Evolutionary conservation across 2,797 vertebrate genomes (phyloP), one percentile per base, ranked within the genome.

Genomic region (Natrix natrix): DNA sequence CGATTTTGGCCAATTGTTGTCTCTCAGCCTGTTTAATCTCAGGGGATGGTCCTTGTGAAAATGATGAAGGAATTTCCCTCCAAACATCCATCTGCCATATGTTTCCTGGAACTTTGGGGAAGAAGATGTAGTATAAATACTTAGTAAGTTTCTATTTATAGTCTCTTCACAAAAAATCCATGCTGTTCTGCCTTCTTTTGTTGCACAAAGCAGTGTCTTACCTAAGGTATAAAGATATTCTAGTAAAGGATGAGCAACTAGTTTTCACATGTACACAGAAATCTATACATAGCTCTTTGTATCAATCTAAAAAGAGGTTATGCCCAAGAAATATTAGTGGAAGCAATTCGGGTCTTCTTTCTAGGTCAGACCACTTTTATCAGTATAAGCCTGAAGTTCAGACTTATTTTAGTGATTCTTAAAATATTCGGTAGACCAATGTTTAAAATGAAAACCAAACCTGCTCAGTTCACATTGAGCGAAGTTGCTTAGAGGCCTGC

Each of bases 381-480:
- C 6, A 52, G 24, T 56, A 89, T 28, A 63, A 96, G 43, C 52
- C 55, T 94, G 37, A 92, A 63, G 92, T 97, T 97, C 96, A 93
- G 95, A 97, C 93, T 95, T 95, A 92, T 26, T 96, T 61, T 52
- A 95, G 87, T 91, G 63, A 95, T 88, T 94, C 91, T 93, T 94
- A 95, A 95, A 94, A 74, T 90, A 89, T 1, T 4, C 54, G 91
- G 74, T 94, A 63, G 94, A 96, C 20, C 74, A 83, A 86, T 83
- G 93, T 6, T 96, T 96, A 95, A 96, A 95, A 97, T 96, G 95
- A 96, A 97, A 97, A 96, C 83, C 94, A 96, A 97, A 96, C 89
- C 90, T 94, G 94, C 96, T 93, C 93, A 89, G 52, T 32, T 96
- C 94, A 95, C 4, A 0, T 83, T 89, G 48, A 96, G 54, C 94